phyloP scores from a whole-genome alignment of 1,140 invertebrate species.

The Sitophilus oryzae region DNA sequence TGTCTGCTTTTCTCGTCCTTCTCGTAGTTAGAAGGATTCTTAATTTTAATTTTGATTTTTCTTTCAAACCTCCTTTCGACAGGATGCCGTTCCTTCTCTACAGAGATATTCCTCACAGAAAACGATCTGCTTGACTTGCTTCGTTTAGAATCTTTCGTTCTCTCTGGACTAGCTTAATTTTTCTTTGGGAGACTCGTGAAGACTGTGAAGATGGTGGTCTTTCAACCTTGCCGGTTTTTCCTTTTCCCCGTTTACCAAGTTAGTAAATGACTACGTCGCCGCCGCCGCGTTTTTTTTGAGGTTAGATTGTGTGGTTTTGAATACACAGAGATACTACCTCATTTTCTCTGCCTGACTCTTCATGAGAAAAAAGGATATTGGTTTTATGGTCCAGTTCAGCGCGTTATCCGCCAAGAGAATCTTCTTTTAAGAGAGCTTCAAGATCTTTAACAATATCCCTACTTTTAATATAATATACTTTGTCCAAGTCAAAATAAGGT shows the following conservation, averaged over 20 bases:
- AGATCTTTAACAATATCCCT: slow-evolving; percentile 17
- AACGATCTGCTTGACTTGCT: slow-evolving; percentile 3
- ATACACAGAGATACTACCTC: slow-evolving; percentile 40
- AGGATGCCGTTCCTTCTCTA: slow-evolving; percentile 24
- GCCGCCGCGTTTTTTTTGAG: slow-evolving; percentile 19
- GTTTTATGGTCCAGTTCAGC: slow-evolving; percentile 33
- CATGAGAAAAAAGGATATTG: slow-evolving; percentile 40
- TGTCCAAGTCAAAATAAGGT: no score
- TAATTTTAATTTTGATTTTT: slow-evolving; percentile 42
- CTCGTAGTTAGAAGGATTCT: slow-evolving; percentile 39
- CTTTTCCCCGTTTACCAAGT: slow-evolving; percentile 28
- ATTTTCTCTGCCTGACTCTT: slow-evolving; percentile 39
- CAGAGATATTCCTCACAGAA: slow-evolving; percentile 5
- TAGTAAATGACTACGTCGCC: slow-evolving; percentile 27
- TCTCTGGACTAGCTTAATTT: neutral
- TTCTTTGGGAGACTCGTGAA: neutral
- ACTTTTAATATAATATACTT: no score
- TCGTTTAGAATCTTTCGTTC: neutral
- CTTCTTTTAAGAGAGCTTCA: slow-evolving; percentile 27
- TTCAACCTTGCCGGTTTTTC: slow-evolving; percentile 1
- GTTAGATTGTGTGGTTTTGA: slow-evolving; percentile 33
- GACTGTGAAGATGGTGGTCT: neutral
- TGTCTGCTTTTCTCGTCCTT: slow-evolving; percentile 16
- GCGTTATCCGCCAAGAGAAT: slow-evolving; percentile 29
- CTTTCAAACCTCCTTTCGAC: slow-evolving; percentile 25